A percentile compares a stretch with the other conserved stretches of the same genome.
These are phyloP conservation scores for Alloscopus bannaensis DNA, from an alignment of 2,888 invertebrate genomes.

Conservation along the genomic window DNA sequence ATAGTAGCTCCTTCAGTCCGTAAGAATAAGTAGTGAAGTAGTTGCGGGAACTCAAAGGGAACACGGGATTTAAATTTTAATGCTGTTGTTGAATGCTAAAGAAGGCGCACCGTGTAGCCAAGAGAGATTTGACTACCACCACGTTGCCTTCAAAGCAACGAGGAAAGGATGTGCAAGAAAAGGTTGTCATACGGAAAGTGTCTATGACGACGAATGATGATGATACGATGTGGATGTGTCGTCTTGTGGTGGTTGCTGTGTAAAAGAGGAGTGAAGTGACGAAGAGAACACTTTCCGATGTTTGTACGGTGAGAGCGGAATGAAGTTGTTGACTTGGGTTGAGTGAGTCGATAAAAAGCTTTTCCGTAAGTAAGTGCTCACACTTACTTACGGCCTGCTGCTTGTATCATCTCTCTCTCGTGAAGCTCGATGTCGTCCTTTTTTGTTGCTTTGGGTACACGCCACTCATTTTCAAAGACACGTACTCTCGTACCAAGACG, in stretches of 20 bases:
- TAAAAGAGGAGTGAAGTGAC: slow-evolving; percentile 63
- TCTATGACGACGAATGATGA: no score
- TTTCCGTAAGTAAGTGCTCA: slow-evolving; percentile 67
- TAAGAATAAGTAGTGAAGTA: slow-evolving; percentile 24
- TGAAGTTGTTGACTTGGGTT: slow-evolving; percentile 72
- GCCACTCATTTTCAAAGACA: no score
- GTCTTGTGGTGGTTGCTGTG: slow-evolving; percentile 35
- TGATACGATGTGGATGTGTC: no score
- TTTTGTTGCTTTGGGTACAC: slow-evolving; percentile 9
- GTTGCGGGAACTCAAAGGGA: slow-evolving; percentile 61
- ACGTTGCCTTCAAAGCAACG: no score
- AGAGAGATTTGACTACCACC: no score
- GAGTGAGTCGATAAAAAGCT: slow-evolving; percentile 71
- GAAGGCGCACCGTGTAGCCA: no score
- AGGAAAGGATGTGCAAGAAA: no score
- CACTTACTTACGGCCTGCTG: slow-evolving; percentile 61
- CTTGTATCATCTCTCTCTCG: slow-evolving; percentile 52
- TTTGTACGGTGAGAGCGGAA: slow-evolving; percentile 69
- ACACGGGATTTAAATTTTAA: slow-evolving; percentile 53
- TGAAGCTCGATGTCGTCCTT: slow-evolving; percentile 28
- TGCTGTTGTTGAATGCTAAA: slow-evolving; percentile 56
- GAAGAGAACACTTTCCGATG: slow-evolving; percentile 70
- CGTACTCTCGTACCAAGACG: no score
- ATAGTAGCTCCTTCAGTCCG: no score
- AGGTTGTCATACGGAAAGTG: no score